Evolutionary conservation across 2,888 invertebrate genomes (phyloP).

Genomic region (Morpho deidamia): DNA sequence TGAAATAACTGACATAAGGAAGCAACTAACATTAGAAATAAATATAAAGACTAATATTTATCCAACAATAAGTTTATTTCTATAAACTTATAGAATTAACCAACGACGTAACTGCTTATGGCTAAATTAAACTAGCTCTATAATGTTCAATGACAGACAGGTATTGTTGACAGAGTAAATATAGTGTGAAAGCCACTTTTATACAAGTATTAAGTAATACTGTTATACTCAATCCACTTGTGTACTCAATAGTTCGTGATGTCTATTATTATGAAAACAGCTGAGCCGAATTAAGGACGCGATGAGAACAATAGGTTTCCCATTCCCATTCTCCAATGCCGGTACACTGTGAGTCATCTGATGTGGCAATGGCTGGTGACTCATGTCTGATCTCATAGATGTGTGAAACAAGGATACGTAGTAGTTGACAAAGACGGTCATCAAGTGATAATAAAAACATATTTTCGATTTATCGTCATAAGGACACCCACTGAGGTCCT

Average conservation of each 20-base stretch:
- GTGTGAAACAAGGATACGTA: slow-evolving; percentile 36
- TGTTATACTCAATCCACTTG: slow-evolving; percentile 7
- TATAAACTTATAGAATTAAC: too few relatives aligned
- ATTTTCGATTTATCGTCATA: slow-evolving; percentile 1
- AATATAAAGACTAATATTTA: too few relatives aligned
- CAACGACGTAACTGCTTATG: too few relatives aligned
- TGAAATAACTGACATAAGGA: too few relatives aligned
- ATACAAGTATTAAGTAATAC: not conserved
- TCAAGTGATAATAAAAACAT: slow-evolving; percentile 16
- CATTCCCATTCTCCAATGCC: slow-evolving; percentile 47
- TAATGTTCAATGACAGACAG: too few relatives aligned
- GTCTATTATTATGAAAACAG: slow-evolving; percentile 32
- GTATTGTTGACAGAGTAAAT: too few relatives aligned
- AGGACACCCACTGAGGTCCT: slow-evolving; percentile 1
- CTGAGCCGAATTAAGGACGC: slow-evolving; percentile 49
- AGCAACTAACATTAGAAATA: too few relatives aligned
- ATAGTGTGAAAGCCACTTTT: not conserved
- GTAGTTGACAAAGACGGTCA: slow-evolving; percentile 20
- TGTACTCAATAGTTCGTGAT: slow-evolving; percentile 11
- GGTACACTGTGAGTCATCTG: slow-evolving; percentile 64
- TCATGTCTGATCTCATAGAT: slow-evolving; percentile 56
- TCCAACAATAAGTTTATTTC: too few relatives aligned
- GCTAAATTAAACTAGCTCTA: too few relatives aligned
- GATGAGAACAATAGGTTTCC: slow-evolving; percentile 62
- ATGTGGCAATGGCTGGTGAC: slow-evolving; percentile 64